These are phyloP conservation scores for Ectropis grisescens DNA, from an alignment of 1,140 invertebrate species.

Conservation along the genomic window DNA sequence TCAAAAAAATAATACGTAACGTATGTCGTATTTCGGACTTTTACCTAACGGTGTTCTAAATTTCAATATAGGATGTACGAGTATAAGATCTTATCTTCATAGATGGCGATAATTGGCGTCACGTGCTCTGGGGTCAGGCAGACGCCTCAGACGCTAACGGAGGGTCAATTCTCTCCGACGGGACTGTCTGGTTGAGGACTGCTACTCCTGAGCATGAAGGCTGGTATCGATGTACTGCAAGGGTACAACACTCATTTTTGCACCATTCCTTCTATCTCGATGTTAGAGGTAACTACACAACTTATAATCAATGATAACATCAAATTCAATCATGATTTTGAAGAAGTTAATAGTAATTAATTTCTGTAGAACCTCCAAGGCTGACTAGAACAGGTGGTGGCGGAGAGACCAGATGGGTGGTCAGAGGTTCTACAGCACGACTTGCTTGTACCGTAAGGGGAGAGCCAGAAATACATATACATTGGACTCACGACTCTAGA, in stretches of 20 bases:
- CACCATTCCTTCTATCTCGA: constrained; percentile 83
- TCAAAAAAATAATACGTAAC: too few relatives aligned
- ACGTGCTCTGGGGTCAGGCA: constrained; percentile 48
- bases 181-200: constrained; percentile 69
- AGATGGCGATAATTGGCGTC: constrained; percentile 59
- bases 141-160: constrained; percentile 34
- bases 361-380: constrained; percentile 53
- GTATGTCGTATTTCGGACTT: too few relatives aligned
- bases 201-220: constrained; percentile 79
- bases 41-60: too few relatives aligned
- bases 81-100: too few relatives aligned
- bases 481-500: constrained; percentile 57
- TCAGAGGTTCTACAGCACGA: constrained; percentile 40
- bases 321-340: too few relatives aligned
- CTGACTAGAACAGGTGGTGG: constrained; percentile 34
- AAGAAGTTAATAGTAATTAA: too few relatives aligned
- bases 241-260: constrained; percentile 81
- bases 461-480: constrained; percentile 54
- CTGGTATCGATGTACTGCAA: constrained; percentile 86
- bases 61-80: too few relatives aligned
- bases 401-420: constrained; percentile 50
- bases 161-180: constrained; percentile 46
- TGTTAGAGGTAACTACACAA: constrained; percentile 79
- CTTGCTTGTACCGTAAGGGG: constrained; percentile 45
- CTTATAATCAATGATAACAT: too few relatives aligned